phyloP scores from a whole-genome alignment of 2,888 invertebrate species.

The Eueremaeus valkanovi region DNA sequence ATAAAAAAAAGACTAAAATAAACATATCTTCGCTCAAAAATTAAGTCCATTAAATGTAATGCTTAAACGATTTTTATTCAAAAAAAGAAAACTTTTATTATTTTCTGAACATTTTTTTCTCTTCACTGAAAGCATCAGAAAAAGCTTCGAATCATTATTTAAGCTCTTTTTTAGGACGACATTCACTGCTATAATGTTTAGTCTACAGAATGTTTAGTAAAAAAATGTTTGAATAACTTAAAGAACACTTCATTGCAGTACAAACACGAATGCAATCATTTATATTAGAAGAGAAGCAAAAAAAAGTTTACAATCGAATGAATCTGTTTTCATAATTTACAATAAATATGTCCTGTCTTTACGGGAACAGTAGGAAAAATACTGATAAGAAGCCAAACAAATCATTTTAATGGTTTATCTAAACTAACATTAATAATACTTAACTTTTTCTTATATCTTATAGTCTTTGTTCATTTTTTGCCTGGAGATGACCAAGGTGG shows the following conservation, averaged over 20 bases:
- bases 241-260: not conserved
- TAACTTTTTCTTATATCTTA: not conserved
- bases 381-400: conserved; percentile 1
- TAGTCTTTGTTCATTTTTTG: not conserved
- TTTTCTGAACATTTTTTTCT: not conserved
- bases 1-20: not conserved
- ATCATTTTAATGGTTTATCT: conserved; percentile 19
- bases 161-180: not conserved
- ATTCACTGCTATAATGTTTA: too few species aligned
- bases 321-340: not conserved
- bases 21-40: not conserved
- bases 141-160: not conserved
- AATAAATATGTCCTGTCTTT: not conserved
- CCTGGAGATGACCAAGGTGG: not conserved
- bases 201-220: too few species aligned
- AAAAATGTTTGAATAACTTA: conserved; percentile 4
- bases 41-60: not conserved
- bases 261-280: not conserved
- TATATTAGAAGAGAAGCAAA: not conserved
- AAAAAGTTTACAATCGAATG: not conserved
- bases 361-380: conserved; percentile 4
- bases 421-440: conserved; percentile 11
- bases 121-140: not conserved
- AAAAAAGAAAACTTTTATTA: not conserved
- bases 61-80: not conserved